Evolutionary conservation across 2,113 vertebrate species (phyloP).

Genomic region (Zosterops pallidus): DNA sequence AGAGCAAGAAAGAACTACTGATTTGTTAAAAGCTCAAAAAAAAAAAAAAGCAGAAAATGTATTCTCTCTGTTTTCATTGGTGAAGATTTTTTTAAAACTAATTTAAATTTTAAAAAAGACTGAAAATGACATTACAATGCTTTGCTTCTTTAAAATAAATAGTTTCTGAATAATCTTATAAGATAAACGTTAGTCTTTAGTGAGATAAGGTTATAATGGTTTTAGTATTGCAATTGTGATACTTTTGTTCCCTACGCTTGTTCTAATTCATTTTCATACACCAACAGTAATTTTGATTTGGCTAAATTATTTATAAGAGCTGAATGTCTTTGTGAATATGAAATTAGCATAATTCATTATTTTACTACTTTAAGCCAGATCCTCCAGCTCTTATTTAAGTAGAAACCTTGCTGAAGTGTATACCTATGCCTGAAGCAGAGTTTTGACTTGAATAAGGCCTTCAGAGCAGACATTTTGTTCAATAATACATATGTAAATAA

Average conservation of each 20-base stretch:
- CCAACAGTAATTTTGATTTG: background rate
- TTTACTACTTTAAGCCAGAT: background rate
- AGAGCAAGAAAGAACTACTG: background rate
- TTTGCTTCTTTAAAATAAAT: background rate
- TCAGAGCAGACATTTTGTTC: background rate
- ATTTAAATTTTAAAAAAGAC: background rate
- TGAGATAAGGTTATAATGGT: background rate
- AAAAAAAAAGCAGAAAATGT: background rate
- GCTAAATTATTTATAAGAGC: background rate
- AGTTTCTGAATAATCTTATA: background rate
- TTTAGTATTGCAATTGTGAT: background rate
- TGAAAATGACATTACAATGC: rapidly evolving
- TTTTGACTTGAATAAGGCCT: background rate
- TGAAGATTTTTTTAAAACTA: background rate
- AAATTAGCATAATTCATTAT: slow-evolving; percentile 13
- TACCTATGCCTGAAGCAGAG: background rate
- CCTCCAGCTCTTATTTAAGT: background rate
- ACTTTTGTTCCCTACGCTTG: background rate
- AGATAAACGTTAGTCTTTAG: background rate
- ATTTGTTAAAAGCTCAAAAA: background rate
- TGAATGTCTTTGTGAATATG: background rate
- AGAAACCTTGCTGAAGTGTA: background rate
- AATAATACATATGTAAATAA: background rate
- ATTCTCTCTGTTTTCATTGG: background rate
- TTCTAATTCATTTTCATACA: background rate